Evolutionary conservation across 2,113 vertebrate genomes (phyloP).

Genomic region (Grammomys dolichurus): DNA sequence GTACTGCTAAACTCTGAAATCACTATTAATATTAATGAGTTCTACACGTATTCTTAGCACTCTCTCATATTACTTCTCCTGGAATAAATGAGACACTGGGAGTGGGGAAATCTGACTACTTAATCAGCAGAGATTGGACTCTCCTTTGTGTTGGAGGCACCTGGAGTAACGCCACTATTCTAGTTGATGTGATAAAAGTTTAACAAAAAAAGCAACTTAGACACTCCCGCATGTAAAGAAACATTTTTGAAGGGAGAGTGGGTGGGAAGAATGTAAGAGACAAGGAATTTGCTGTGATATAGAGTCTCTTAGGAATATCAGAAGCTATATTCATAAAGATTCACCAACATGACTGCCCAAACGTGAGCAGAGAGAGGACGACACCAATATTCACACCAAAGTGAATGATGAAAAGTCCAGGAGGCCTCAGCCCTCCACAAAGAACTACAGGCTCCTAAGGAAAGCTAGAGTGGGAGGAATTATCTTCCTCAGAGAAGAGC

Average conservation of each 20-base stretch:
- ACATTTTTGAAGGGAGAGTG: not conserved
- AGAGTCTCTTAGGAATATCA: not conserved
- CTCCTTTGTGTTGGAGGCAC: not conserved
- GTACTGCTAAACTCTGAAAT: not conserved
- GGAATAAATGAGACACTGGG: not conserved
- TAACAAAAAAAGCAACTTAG: not conserved
- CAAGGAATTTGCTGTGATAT: not conserved
- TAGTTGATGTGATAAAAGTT: not conserved
- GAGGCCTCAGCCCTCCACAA: not conserved
- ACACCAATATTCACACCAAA: not conserved
- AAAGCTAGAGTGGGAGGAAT: not conserved
- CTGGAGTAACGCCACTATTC: not conserved
- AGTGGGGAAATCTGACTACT: too few species aligned
- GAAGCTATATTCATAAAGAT: not conserved
- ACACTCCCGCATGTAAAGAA: not conserved
- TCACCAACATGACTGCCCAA: not conserved
- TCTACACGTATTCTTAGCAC: not conserved
- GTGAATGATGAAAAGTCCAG: not conserved
- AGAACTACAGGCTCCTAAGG: not conserved
- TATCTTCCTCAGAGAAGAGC: not conserved
- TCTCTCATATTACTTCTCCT: not conserved
- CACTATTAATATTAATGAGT: not conserved
- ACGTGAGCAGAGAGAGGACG: not conserved
- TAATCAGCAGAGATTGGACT: not conserved
- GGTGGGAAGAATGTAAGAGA: not conserved